phyloP scores from a whole-genome alignment of 2,888 invertebrate species.

The Microctonus hyperodae region DNA sequence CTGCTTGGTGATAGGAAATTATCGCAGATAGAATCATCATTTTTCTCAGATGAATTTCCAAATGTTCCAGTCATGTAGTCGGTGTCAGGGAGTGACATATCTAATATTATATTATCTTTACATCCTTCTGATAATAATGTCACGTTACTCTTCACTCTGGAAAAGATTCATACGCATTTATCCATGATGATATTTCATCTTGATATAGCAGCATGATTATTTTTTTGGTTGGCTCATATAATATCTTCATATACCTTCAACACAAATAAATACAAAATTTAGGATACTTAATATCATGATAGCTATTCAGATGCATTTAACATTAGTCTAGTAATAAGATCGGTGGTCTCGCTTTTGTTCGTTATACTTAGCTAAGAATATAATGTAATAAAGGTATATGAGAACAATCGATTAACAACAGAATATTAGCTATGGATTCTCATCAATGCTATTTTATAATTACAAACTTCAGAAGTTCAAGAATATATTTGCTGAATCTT shows the following conservation, averaged over 20 bases:
- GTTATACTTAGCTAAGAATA: no score
- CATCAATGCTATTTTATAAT: no score
- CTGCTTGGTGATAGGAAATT: slow-evolving; percentile 38
- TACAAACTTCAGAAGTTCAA: no score
- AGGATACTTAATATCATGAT: not conserved
- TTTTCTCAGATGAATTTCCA: slow-evolving; percentile 24
- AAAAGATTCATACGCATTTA: not conserved
- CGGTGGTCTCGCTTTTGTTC: no score
- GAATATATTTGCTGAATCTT: no score
- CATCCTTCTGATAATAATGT: slow-evolving; percentile 24
- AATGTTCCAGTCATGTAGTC: slow-evolving; percentile 16
- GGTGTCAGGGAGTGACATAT: slow-evolving; percentile 22
- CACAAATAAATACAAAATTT: not conserved
- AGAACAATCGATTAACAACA: no score
- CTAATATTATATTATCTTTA: slow-evolving; percentile 20
- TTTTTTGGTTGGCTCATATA: no score
- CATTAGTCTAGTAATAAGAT: no score
- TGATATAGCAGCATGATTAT: not conserved
- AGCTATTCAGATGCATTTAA: not conserved
- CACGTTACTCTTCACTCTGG: slow-evolving; percentile 27
- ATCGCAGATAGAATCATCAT: slow-evolving; percentile 37
- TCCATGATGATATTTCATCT: slow-evolving; percentile 25
- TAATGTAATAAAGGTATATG: no score
- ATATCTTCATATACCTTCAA: not conserved
- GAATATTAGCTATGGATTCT: no score